phyloP scores from a whole-genome alignment of 2,113 vertebrate genomes.

The Miniopterus natalensis region DNA sequence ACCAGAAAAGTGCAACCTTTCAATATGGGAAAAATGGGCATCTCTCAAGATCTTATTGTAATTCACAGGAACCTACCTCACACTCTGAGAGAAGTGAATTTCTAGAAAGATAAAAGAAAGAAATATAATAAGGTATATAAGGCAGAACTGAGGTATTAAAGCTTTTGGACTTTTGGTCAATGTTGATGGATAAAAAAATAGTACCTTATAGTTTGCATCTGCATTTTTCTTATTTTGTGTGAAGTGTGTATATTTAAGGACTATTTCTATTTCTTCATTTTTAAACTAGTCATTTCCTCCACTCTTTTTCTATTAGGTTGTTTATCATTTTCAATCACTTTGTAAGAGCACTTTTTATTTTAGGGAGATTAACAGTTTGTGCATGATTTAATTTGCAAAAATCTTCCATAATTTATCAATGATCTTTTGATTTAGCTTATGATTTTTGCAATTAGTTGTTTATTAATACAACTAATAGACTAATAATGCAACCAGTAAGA shows the following conservation, averaged over 20 bases:
- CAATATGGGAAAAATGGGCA: background rate
- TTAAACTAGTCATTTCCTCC: background rate
- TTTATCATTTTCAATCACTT: conserved; percentile 49
- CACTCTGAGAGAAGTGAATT: background rate
- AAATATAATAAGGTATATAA: background rate
- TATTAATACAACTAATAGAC: background rate
- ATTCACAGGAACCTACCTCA: background rate
- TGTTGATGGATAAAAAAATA: background rate
- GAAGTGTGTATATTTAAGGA: background rate
- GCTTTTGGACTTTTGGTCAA: background rate
- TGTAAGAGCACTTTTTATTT: conserved; percentile 41
- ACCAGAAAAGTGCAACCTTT: background rate
- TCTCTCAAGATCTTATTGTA: background rate
- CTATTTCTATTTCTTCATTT: conserved; percentile 23
- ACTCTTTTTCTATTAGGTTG: background rate
- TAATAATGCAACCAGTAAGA: background rate
- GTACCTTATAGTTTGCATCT: background rate
- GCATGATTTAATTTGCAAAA: conserved; percentile 21
- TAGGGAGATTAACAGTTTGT: conserved; percentile 15
- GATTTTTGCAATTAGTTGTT: background rate
- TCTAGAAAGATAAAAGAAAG: conserved; percentile 39
- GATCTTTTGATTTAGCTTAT: conserved; percentile 47
- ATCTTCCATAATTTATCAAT: conserved; percentile 5
- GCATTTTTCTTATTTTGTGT: conserved; percentile 16
- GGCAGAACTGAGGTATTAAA: background rate